Evolutionary conservation across 2,888 invertebrate species (phyloP), one percentile per base, ranked within the genome.

Genomic region (Marronus borbonicus): DNA sequence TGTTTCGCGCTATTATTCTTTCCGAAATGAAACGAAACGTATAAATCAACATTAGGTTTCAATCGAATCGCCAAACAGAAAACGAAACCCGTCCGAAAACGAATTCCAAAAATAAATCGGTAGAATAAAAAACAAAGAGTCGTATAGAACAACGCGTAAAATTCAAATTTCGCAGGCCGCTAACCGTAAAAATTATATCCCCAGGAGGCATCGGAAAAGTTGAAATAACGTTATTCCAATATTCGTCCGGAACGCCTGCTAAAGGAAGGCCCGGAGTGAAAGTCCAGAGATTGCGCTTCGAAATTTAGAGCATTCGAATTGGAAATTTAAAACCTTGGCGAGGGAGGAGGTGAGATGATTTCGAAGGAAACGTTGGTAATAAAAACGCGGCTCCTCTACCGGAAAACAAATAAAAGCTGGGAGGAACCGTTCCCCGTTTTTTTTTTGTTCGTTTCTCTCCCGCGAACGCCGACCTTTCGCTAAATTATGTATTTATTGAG

Each of bases 81-180:
- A 62, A 60, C 58, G 8, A 60, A 60, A 60, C 58, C 58, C 24
- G 31, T 0, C 39, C 24, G 31, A 31, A 62, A 62, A 62, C 12
- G 31, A 10, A 62, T 62, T n/a, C 31, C 14, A 68, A 68, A 68
- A 39, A 39, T 14, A 31, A 68, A 8, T 31, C 31, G 28, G 2
- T 5, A 62, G 14, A 62, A 58, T 20, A 20, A 58, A 58, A 58
- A 20, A 20, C 3, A 20, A 17, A 20, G 20, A 58, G 3, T 17
- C 55, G 17, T 65, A 62, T 3, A 66, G 55, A 72, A 72, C 58
- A 72, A 60, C 44, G 72, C 39, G 55, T 58, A 74, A 74, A 74
- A 74, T 74, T 74, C 74, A 62, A 62, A 74, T 74, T 74, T 74
- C 74, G 62, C 74, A 74, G 49, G 62, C 50, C 74, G 74, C 74